Evolutionary conservation across 2,888 invertebrate genomes (phyloP), one percentile per base, ranked within the genome.

Genomic region (Cistogaster globosa): DNA sequence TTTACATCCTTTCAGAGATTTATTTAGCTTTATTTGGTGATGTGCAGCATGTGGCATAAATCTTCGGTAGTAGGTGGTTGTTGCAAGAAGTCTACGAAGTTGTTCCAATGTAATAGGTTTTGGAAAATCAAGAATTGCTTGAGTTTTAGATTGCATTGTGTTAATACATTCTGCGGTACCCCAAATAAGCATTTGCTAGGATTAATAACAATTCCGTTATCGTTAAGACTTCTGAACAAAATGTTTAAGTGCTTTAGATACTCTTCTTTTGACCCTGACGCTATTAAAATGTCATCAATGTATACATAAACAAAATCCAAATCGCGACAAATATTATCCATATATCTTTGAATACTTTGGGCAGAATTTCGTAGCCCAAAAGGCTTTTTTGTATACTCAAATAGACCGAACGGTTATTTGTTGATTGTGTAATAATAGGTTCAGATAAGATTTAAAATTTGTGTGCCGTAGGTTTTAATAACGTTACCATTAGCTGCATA

Each of bases 381-480:
- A 0, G 89, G 84, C 90, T 91, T 91, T 8, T 51, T 65, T 0
- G 85, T 38, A n/a, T 80, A 81, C 42, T 81, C 77, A 42, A 58
- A 76, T 26, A 81, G 36, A 3, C 72, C 82, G 26, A 84, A 84
- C 6, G 68, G 78, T 26, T 4, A 26, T 26, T 45, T 45, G 14
- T 12, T 12, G 45, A 14, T 45, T 45, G 45, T 14, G 14, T 45
- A 45, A 12, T 45, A 45, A 1, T 26, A 26, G 38, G 11, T 38
- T 5, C 8, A 38, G 38, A 38, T 38, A 38, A 38, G 7, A 38
- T 14, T 14, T 26, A 26, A 26, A 26, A 26, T 26, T 26, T 45
- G 45, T 14, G 45, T 45, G 12, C 45, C 12, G 45, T 12, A 45
- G 12, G 45, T 45, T 45, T 45, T 45, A 2, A 45, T 45, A 14